These are phyloP conservation scores for Microcebus murinus DNA, from an alignment of 2,113 vertebrate species.

Conservation along the genomic window DNA sequence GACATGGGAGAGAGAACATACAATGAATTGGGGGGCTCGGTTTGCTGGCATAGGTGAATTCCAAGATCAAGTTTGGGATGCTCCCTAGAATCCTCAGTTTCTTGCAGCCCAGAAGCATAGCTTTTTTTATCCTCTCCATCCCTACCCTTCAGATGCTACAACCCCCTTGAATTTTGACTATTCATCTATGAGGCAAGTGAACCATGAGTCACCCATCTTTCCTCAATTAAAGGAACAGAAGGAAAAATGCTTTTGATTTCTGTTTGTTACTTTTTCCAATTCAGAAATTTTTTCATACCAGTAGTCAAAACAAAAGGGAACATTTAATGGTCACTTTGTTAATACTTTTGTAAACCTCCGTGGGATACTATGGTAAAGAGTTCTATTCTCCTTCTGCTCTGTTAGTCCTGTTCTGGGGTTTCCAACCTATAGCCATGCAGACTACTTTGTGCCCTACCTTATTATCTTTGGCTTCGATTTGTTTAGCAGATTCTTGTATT, in stretches of 20 bases:
- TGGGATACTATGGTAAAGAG: not conserved
- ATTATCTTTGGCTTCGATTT: slow-evolving; percentile 96
- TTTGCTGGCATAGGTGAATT: not conserved
- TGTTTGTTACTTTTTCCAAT: not conserved
- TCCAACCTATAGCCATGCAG: not conserved
- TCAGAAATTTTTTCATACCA: not conserved
- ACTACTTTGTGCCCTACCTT: slow-evolving; percentile 86
- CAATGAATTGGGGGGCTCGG: not conserved
- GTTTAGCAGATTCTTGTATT: slow-evolving; percentile 93
- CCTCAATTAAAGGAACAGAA: not conserved
- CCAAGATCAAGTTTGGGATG: not conserved
- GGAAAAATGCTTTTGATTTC: not conserved
- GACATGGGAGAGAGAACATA: not conserved
- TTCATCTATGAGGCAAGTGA: not conserved
- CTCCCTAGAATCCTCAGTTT: not conserved
- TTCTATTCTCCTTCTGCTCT: not conserved
- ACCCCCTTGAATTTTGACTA: not conserved
- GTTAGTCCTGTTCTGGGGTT: not conserved
- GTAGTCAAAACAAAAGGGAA: not conserved
- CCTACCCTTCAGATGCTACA: not conserved
- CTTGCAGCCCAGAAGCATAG: not conserved
- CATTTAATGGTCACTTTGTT: not conserved
- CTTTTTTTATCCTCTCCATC: not conserved
- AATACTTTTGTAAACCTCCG: not conserved
- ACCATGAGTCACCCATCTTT: not conserved